Evolutionary conservation across 1,140 invertebrate genomes (phyloP), one percentile per base, ranked within the genome.

Genomic region (Colletes gigas): DNA sequence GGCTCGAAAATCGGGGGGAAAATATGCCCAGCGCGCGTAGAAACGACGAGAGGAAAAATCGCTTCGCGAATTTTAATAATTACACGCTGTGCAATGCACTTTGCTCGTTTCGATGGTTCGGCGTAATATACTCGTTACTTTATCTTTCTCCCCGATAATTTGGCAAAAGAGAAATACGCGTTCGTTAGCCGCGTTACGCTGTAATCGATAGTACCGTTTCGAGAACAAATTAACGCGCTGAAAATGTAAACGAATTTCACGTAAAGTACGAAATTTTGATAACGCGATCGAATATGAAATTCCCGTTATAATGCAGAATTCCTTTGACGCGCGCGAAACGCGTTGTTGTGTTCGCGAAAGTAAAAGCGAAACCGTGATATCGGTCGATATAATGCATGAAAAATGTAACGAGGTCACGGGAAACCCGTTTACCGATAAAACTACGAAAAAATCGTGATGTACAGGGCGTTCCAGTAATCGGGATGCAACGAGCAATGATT

Each of bases 291-390:
- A 14, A 15, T 17, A 30, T 12, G 57, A 19, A 12, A 62, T 50
- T 62, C 57, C 41, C 7, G 4, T 15, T 15, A 14, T 72, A 21
- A 39, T 57, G 44, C 15, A 63, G n/a, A 39, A 50, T 73, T n/a
- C 44, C 71, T 73, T 73, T 73, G 57, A 73, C 50, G 57, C 44
- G 14, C 60, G 30, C 3, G 60, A 10, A 0, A 41, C 12, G 0
- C 10, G 5, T 9, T 19, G 59, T 50, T 30, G 71, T 50, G 14
- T 30, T 19, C 12, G 21, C 10, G 17, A 15, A 50, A 50, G 50
- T 73, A 73, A 73, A 73, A 73, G 62, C 21, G 21, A 63, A 50
- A 30, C 57, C 44, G 44, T 72, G 55, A 72, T 60, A 72, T 47
- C 44, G 47, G 10, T n/a, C 19, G 41, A 14, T 30, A 57, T 63